Evolutionary conservation across 2,797 vertebrate species (phyloP).

Genomic region (Cossypha dichroa): DNA sequence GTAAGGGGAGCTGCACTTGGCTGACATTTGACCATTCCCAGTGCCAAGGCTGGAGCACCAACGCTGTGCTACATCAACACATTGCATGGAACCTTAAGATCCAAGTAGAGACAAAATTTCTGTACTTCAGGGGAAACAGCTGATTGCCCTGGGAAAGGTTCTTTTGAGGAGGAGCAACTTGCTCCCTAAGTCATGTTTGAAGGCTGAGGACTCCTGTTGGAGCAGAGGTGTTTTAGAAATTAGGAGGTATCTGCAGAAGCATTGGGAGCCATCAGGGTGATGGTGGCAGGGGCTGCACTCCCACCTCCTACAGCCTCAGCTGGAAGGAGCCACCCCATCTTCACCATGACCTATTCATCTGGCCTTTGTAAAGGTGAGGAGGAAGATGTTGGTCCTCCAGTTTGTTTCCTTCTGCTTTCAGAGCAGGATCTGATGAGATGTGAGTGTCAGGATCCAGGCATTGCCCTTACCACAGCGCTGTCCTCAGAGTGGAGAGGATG

Average conservation of each 20-base stretch:
- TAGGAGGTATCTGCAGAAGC: neutral
- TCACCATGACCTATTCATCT: neutral
- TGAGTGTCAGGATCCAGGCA: fast-evolving
- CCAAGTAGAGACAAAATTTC: neutral
- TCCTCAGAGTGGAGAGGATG: fast-evolving
- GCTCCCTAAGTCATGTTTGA: neutral
- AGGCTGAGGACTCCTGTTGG: fast-evolving
- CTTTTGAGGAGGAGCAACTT: neutral
- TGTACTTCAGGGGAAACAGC: neutral
- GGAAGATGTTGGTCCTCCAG: neutral
- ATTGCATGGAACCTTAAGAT: neutral
- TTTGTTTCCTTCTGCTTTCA: neutral
- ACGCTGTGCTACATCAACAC: neutral
- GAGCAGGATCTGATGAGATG: neutral
- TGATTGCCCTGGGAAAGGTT: neutral
- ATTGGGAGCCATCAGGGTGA: fast-evolving
- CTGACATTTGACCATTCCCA: neutral
- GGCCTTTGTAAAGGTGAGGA: neutral
- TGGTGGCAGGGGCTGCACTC: fast-evolving
- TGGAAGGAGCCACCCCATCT: neutral
- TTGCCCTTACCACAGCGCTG: fast-evolving
- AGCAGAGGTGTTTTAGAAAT: neutral
- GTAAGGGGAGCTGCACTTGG: neutral
- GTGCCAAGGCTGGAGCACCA: neutral
- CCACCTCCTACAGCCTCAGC: too few relatives aligned